phyloP scores from a whole-genome alignment of 1,140 invertebrate genomes.

The Pentalonia nigronervosa region DNA sequence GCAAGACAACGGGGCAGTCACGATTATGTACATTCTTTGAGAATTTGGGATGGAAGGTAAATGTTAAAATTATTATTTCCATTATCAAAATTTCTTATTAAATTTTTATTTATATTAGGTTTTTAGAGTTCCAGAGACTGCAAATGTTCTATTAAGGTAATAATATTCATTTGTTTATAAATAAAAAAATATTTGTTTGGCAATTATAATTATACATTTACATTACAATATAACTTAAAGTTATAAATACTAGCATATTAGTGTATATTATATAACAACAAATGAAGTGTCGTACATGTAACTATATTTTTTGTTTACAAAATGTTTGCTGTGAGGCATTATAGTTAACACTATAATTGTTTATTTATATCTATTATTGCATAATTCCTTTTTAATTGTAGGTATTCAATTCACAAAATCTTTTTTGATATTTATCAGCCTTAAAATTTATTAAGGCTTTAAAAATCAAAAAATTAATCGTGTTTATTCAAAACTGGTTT shows the following conservation, averaged over 20 bases:
- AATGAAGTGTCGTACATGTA: neutral
- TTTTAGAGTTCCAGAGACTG: conserved; percentile 97
- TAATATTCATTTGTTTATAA: neutral
- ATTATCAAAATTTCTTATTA: conserved; percentile 59
- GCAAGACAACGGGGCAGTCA: conserved; percentile 97
- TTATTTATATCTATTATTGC: neutral
- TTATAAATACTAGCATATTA: neutral
- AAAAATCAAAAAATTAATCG: neutral
- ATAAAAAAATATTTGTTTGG: neutral
- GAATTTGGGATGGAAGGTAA: conserved; percentile 98
- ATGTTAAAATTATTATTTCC: conserved; percentile 59
- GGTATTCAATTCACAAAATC: neutral
- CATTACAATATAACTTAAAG: neutral
- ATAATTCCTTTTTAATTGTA: neutral
- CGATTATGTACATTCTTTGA: conserved; percentile 97
- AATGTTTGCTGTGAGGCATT: too few relatives aligned
- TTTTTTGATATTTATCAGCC: neutral
- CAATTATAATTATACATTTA: neutral
- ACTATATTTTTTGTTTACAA: too few relatives aligned
- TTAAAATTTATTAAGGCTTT: too few relatives aligned
- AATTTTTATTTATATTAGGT: conserved; percentile 56
- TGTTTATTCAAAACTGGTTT: too few relatives aligned
- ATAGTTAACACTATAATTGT: too few relatives aligned
- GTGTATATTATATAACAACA: neutral
- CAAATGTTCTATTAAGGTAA: conserved; percentile 94